These are phyloP conservation scores for Cyclargus thomasi DNA, from an alignment of 1,140 invertebrate genomes.

Conservation along the genomic window DNA sequence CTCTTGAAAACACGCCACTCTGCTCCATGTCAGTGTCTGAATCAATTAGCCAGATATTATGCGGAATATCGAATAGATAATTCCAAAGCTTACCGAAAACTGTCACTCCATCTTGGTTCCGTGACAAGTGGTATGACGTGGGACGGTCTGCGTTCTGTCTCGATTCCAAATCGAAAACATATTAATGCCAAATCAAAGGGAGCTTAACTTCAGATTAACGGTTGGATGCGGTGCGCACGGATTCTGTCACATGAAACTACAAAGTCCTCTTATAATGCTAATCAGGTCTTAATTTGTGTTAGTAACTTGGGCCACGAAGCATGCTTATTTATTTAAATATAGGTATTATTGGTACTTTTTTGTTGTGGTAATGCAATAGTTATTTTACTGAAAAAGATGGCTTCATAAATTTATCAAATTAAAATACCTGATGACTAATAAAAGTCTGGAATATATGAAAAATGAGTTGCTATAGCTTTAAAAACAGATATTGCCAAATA, in stretches of 20 bases:
- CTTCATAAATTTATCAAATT: too few species aligned
- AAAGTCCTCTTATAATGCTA: not conserved
- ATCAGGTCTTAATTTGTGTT: not conserved
- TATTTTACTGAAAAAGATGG: too few species aligned
- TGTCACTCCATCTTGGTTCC: constrained; percentile 43
- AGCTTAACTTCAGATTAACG: constrained; percentile 53
- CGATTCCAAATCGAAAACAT: constrained; percentile 59
- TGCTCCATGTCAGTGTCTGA: constrained; percentile 36
- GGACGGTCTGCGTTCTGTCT: constrained; percentile 49
- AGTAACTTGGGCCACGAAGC: not conserved
- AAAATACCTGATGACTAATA: too few species aligned
- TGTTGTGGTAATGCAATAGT: too few species aligned
- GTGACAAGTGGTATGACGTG: constrained; percentile 49
- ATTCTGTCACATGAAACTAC: not conserved
- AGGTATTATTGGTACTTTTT: too few species aligned
- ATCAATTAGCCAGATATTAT: constrained; percentile 39
- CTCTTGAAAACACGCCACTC: constrained; percentile 27
- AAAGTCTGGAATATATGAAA: too few species aligned
- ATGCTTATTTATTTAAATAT: not conserved
- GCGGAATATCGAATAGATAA: constrained; percentile 31
- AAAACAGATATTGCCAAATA: too few species aligned
- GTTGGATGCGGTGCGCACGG: constrained; percentile 5
- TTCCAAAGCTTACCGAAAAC: constrained; percentile 42
- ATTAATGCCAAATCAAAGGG: constrained; percentile 62
- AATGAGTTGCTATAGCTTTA: too few species aligned